Evolutionary conservation across 2,888 invertebrate genomes (phyloP).

Genomic region (Apotomis turbidana): DNA sequence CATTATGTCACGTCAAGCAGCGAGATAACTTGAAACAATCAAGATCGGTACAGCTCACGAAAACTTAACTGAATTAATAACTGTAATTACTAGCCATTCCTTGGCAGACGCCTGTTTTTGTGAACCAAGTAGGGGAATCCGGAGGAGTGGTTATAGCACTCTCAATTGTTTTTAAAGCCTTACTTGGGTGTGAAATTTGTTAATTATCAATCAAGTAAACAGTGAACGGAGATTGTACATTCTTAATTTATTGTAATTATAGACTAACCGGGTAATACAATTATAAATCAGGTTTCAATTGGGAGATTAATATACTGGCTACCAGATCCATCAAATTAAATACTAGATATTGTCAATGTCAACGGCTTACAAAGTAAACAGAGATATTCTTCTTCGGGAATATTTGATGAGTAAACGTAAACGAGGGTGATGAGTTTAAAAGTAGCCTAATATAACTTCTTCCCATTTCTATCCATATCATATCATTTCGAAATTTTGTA

Average conservation of each 20-base stretch:
- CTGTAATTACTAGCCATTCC: constrained; percentile 40
- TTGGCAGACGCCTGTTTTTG: constrained; percentile 25
- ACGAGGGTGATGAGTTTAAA: too few relatives aligned
- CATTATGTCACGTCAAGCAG: constrained; percentile 36
- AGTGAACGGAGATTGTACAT: constrained; percentile 12
- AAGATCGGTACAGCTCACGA: constrained; percentile 17
- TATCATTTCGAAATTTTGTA: too few relatives aligned
- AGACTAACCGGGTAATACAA: constrained; percentile 11
- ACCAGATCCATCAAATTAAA: too few relatives aligned
- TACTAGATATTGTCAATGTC: too few relatives aligned
- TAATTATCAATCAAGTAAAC: constrained; percentile 35
- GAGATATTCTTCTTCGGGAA: too few relatives aligned
- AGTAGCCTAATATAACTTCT: too few relatives aligned
- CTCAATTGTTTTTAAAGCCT: constrained; percentile 38
- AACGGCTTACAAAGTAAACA: too few relatives aligned
- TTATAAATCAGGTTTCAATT: not conserved
- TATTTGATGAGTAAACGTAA: too few relatives aligned
- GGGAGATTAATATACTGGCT: not conserved
- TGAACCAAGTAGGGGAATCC: constrained; percentile 19
- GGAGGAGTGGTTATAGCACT: constrained; percentile 23
- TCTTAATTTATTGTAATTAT: constrained; percentile 29
- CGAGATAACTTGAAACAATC: constrained; percentile 35
- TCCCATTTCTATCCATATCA: too few relatives aligned
- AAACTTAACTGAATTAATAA: constrained; percentile 38
- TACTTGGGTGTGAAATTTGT: constrained; percentile 39